Evolutionary conservation across 2,113 vertebrate species (phyloP).

Genomic region (Tiliqua scincoides): DNA sequence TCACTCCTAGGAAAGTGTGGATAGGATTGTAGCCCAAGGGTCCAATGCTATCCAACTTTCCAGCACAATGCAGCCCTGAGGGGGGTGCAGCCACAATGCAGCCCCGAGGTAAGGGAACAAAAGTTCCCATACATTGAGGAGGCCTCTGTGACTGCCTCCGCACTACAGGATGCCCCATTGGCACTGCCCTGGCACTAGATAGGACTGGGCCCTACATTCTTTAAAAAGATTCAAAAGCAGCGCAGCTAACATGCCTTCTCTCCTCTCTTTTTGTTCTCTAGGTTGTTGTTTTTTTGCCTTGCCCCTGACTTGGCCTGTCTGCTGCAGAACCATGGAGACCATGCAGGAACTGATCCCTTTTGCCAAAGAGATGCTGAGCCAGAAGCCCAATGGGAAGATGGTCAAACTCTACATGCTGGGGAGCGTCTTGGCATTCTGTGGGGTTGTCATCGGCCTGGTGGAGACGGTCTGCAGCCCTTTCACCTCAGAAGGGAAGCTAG

Average conservation of each 20-base stretch:
- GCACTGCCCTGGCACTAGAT: no score
- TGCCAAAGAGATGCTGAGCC: slow-evolving; percentile 84
- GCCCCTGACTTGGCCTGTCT: neutral
- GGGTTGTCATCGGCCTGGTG: slow-evolving; percentile 83
- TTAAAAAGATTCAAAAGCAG: neutral
- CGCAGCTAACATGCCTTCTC: accelerated
- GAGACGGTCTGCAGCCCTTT: slow-evolving; percentile 85
- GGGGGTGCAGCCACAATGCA: no score
- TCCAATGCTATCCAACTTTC: no score
- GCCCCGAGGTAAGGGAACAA: no score
- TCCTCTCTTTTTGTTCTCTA: neutral
- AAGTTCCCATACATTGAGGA: no score
- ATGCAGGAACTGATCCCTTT: slow-evolving; percentile 88
- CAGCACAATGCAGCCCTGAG: no score
- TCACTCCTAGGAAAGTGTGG: no score
- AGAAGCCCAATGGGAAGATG: slow-evolving; percentile 80
- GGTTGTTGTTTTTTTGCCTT: no score
- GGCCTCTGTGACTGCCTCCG: no score
- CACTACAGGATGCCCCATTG: no score
- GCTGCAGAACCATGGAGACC: slow-evolving; percentile 77
- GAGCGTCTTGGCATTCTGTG: slow-evolving; percentile 84
- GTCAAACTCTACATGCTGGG: slow-evolving; percentile 90
- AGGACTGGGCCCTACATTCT: no score
- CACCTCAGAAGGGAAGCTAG: slow-evolving; percentile 57
- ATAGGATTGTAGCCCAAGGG: no score